A percentile compares a stretch with the other conserved stretches of the same genome.
phyloP scores from a whole-genome alignment of 2,888 invertebrate genomes.

The Erynnis tages region DNA sequence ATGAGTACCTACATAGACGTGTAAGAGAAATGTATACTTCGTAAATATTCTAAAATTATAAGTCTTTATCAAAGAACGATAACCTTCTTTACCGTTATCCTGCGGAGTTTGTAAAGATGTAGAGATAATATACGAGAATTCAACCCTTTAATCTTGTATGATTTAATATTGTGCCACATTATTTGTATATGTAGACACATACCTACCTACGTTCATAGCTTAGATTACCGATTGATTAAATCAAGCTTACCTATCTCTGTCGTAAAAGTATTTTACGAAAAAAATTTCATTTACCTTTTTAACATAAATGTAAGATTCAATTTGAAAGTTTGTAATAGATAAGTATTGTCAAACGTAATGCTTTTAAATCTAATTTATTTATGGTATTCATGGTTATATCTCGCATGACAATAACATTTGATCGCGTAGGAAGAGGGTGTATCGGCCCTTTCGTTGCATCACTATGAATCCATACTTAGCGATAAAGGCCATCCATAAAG shows the following conservation, averaged over 20 bases:
- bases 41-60: constrained; percentile 7
- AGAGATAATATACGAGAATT: too few species aligned
- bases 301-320: too few species aligned
- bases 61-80: neutral
- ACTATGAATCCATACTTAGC: constrained; percentile 69
- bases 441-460: constrained; percentile 53
- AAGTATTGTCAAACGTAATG: neutral
- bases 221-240: too few species aligned
- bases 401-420: constrained; percentile 54
- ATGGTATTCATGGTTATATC: constrained; percentile 52
- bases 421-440: constrained; percentile 62
- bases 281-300: too few species aligned
- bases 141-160: too few species aligned
- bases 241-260: too few species aligned
- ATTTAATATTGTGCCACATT: too few species aligned
- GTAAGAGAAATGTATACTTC: neutral
- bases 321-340: too few species aligned
- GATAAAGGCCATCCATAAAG: constrained; percentile 49
- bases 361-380: constrained; percentile 16
- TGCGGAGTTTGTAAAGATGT: too few species aligned
- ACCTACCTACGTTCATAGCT: too few species aligned
- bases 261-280: too few species aligned
- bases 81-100: neutral
- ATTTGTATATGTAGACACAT: too few species aligned
- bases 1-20: constrained; percentile 13